phyloP scores from a whole-genome alignment of 2,113 vertebrate genomes.

The Glaucomys volans region DNA sequence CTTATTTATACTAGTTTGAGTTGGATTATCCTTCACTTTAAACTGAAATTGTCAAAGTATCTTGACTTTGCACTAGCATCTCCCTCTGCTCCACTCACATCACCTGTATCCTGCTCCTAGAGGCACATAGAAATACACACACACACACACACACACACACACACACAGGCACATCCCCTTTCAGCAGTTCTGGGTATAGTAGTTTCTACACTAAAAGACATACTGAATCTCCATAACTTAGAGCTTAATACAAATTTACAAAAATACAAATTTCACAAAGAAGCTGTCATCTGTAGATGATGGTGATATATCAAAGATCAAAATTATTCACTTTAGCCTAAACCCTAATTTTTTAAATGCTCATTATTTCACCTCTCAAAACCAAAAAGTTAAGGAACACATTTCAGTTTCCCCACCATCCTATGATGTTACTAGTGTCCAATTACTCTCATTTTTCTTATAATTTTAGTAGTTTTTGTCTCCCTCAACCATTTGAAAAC shows the following conservation, averaged over 20 bases:
- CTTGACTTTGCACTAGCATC: not conserved
- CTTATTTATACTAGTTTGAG: not conserved
- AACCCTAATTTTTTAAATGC: not conserved
- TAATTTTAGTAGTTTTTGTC: not conserved
- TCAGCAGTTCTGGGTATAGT: not conserved
- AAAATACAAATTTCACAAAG: not conserved
- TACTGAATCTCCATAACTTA: not conserved
- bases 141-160: not conserved
- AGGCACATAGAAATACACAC: not conserved
- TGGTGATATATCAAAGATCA: not conserved
- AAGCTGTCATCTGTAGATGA: not conserved
- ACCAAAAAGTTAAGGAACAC: not conserved
- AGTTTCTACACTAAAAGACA: not conserved
- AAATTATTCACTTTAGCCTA: slow-evolving; percentile 15
- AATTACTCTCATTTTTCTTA: not conserved
- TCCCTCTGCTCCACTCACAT: not conserved
- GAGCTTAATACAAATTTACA: slow-evolving; percentile 8
- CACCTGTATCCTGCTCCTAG: not conserved
- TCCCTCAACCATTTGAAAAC: not conserved
- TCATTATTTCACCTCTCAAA: not conserved
- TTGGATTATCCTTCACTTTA: not conserved
- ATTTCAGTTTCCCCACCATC: not conserved
- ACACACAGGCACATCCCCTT: not conserved
- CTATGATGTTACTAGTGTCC: not conserved
- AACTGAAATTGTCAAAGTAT: not conserved